Conservation (phyloP, 35 echinoderm and acorn worm species). For the Apostichopus japonicus region DNA sequence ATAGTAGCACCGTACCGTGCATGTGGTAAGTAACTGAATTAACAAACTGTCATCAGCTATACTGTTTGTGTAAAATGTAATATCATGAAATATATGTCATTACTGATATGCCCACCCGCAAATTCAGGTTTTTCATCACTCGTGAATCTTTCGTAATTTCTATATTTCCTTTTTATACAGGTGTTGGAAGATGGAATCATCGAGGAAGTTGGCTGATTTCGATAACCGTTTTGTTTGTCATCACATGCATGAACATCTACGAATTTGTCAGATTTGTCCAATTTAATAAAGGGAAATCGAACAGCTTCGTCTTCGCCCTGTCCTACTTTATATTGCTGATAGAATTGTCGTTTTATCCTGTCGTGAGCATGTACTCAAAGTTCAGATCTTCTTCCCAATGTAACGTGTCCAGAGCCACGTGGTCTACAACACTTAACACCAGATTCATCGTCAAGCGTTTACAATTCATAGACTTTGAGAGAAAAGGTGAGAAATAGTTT, state of each 20-base stretch:
- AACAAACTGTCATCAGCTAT: no score
- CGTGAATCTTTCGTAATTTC: not conserved
- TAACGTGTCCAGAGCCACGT: not conserved
- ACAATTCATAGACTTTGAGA: slow-evolving; percentile 5
- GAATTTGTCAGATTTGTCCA: not conserved
- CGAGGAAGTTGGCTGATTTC: not conserved
- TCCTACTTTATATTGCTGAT: not conserved
- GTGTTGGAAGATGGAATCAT: not conserved
- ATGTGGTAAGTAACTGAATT: no score
- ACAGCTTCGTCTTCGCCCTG: not conserved
- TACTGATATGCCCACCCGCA: not conserved
- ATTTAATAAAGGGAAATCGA: not conserved
- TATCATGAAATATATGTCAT: not conserved
- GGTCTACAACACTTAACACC: not conserved
- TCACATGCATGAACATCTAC: not conserved
- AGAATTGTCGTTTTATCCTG: slow-evolving; percentile 1
- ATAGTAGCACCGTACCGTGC: no score
- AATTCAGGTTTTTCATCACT: not conserved
- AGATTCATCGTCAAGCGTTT: slow-evolving; percentile 3
- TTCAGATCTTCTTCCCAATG: not conserved
- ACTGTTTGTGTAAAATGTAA: no score
- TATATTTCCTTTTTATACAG: not conserved
- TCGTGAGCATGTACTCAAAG: slow-evolving; percentile 18
- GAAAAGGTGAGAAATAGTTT: not conserved
- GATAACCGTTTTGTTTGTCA: not conserved